A percentile compares a stretch with the other conserved stretches of the same genome.
phyloP scores from a whole-genome alignment of 2,797 vertebrate genomes.

The Varecia variegata region DNA sequence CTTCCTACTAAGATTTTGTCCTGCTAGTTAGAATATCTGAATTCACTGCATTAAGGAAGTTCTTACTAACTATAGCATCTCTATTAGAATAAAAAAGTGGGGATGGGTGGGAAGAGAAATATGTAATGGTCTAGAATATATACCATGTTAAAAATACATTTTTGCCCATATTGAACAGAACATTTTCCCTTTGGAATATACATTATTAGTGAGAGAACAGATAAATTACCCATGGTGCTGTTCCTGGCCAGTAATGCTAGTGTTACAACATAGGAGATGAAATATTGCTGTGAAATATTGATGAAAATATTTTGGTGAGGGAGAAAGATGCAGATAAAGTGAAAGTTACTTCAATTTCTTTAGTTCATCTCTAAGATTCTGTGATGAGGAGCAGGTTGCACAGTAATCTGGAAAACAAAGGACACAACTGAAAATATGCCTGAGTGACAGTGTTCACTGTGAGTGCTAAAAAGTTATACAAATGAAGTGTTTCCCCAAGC shows the following conservation, averaged over 20 bases:
- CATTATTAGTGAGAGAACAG: not conserved
- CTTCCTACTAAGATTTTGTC: not conserved
- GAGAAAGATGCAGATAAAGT: not conserved
- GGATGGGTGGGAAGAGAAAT: not conserved
- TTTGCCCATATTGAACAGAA: not conserved
- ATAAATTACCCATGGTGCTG: not conserved
- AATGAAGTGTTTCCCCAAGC: not conserved
- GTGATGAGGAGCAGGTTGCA: not conserved
- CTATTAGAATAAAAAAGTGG: not conserved
- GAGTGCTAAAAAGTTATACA: not conserved
- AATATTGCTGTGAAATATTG: not conserved
- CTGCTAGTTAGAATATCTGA: not conserved
- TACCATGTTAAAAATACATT: not conserved
- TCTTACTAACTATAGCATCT: not conserved
- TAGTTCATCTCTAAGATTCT: not conserved
- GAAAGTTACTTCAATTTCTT: not conserved
- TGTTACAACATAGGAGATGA: not conserved
- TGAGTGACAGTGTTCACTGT: not conserved
- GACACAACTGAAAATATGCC: not conserved
- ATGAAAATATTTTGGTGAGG: not conserved
- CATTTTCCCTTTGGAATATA: not conserved
- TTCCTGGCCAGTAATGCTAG: not conserved
- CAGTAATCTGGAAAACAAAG: not conserved
- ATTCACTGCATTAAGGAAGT: not conserved
- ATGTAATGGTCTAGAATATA: not conserved